Conservation (phyloP, 1,140 invertebrate genomes). For the Wiebesia pumilae region DNA sequence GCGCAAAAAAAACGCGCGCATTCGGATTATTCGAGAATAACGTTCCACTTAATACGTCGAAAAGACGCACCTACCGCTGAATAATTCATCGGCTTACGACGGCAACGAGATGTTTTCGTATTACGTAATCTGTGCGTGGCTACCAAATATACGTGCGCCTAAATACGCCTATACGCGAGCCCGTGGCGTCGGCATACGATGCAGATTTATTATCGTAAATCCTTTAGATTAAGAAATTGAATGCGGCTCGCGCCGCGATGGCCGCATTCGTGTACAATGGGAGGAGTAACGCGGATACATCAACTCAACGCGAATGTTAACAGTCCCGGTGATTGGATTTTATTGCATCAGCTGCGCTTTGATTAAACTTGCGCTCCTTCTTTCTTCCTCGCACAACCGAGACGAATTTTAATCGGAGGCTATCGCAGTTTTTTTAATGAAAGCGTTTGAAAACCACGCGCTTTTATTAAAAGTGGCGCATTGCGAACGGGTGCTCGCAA, state of each 20-base stretch:
- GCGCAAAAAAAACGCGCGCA: no score
- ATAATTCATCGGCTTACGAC: constrained; percentile 2
- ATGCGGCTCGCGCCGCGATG: no score
- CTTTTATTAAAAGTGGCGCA: not conserved
- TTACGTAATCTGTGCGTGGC: not conserved
- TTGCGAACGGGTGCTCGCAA: no score
- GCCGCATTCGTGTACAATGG: not conserved
- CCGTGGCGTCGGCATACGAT: not conserved
- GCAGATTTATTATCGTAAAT: not conserved
- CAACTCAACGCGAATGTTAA: constrained; percentile 1
- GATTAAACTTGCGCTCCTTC: not conserved
- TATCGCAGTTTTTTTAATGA: not conserved
- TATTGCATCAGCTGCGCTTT: constrained; percentile 28
- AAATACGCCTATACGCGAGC: not conserved
- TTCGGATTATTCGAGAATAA: no score
- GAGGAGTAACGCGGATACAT: not conserved
- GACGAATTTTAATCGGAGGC: not conserved
- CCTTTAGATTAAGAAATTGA: not conserved
- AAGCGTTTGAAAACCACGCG: not conserved
- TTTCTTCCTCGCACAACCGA: no score
- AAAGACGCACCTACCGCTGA: not conserved
- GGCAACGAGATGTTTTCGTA: constrained; percentile 11
- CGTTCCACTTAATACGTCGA: no score
- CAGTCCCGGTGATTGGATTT: not conserved
- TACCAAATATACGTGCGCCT: not conserved